Conservation (phyloP, 1,140 invertebrate species). For the Thaumatotibia leucotreta region DNA sequence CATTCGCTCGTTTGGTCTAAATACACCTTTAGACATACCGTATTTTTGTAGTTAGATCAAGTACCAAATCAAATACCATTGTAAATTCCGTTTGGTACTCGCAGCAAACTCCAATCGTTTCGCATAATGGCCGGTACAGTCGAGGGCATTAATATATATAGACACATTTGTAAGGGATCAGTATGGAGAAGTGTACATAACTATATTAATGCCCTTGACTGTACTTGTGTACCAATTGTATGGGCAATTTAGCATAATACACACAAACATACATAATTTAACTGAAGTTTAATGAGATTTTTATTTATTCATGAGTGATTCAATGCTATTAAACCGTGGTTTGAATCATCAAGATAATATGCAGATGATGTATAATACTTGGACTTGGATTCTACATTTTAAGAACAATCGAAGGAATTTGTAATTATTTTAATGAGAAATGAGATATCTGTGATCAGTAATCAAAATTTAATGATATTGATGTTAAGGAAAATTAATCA, state of each 20-base stretch:
- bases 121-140: slow-evolving; percentile 28
- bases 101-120: slow-evolving; percentile 28
- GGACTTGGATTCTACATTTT: not conserved
- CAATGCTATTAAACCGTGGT: slow-evolving; percentile 46
- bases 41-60: no score
- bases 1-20: no score
- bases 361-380: slow-evolving; percentile 24
- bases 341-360: slow-evolving; percentile 60
- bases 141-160: no score
- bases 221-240: slow-evolving; percentile 20
- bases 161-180: no score
- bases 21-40: no score
- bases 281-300: slow-evolving; percentile 39
- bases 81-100: slow-evolving; percentile 37
- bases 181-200: no score
- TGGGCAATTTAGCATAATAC: slow-evolving; percentile 20
- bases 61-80: not conserved
- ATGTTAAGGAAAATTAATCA: no score
- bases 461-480: no score
- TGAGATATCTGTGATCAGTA: not conserved
- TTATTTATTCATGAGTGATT: slow-evolving; percentile 53
- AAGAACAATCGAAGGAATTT: no score
- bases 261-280: slow-evolving; percentile 8
- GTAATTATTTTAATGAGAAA: not conserved
- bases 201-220: no score